These are phyloP conservation scores for Peromyscus nudipes DNA, from an alignment of 2,797 vertebrate genomes.

Conservation along the genomic window DNA sequence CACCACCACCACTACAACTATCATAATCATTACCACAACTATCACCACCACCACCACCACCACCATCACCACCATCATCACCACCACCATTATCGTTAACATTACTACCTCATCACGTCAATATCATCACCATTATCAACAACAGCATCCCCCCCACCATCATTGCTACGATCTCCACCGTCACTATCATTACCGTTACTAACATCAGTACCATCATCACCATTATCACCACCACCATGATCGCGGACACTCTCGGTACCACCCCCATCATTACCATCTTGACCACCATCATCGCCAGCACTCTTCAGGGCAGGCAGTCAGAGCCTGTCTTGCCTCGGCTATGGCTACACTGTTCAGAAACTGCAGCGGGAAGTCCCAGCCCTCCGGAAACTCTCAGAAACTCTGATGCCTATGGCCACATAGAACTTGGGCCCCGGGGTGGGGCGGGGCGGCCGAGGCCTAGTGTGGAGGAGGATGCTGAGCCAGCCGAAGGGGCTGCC, in stretches of 20 bases:
- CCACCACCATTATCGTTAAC: rapidly evolving
- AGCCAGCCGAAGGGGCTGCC: rapidly evolving
- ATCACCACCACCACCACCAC: too few relatives aligned
- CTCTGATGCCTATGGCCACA: background rate
- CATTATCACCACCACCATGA: rapidly evolving
- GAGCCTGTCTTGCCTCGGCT: background rate
- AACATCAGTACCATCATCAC: rapidly evolving
- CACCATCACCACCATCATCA: rapidly evolving
- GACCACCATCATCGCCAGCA: background rate
- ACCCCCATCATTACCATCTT: rapidly evolving
- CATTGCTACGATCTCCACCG: rapidly evolving
- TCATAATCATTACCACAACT: rapidly evolving
- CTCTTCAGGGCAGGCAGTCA: background rate
- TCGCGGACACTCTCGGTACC: rapidly evolving
- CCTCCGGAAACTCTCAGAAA: background rate
- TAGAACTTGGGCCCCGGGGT: background rate
- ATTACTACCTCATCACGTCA: rapidly evolving
- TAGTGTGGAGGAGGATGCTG: rapidly evolving
- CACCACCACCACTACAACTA: rapidly evolving
- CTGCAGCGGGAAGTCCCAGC: rapidly evolving
- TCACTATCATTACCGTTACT: rapidly evolving
- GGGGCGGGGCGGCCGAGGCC: rapidly evolving
- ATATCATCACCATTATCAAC: rapidly evolving
- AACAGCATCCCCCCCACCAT: background rate
- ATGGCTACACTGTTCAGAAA: background rate